Evolutionary conservation across 2,888 invertebrate genomes (phyloP), one percentile per base, ranked within the genome.

Genomic region (Microdon myrmicae): DNA sequence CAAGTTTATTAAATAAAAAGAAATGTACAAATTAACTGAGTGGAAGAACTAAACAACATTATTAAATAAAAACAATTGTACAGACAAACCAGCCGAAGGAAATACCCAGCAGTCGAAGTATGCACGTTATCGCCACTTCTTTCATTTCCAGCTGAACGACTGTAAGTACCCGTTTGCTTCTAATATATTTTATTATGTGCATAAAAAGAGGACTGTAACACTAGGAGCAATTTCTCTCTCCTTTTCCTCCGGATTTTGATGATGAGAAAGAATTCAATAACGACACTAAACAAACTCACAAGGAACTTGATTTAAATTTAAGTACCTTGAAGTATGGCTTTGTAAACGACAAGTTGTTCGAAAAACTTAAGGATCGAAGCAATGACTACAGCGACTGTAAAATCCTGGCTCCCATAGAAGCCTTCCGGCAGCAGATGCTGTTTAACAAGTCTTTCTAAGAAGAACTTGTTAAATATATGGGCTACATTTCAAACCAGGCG

Each of bases 311-410:
- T 3, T 82, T 86, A 14, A 84, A 85, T 69, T 83, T 82, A 0
- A 82, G 83, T 48, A 80, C 84, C 68, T 38, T 86, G 16, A 85
- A 85, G 69, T 85, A 85, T 68, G 84, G 84, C 0, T 81, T 85
- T 1, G 82, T 84, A 70, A 85, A 86, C 71, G 84, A 83, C 0
- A 84, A 84, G 0, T 82, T 85, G 20, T 86, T 86, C 67, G 84
- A 85, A 58, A 84, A 83, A 68, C 74, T 86, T 3, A 81, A 79
- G 31, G 83, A 83, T 26, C 79, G 84, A 45, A 83, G 82, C 60
- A 81, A 85, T 64, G 79, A 82, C 1, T 79, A 83, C 13, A 75
- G 78, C 3, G 79, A 81, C 68, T 85, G 85, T 69, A 82, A 83
- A 10, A 79, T 85, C 48, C 71, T 86, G 34, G 80, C 82, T 56